Evolutionary conservation across 2,797 vertebrate genomes (phyloP).

Genomic region (Chelon labrosus): DNA sequence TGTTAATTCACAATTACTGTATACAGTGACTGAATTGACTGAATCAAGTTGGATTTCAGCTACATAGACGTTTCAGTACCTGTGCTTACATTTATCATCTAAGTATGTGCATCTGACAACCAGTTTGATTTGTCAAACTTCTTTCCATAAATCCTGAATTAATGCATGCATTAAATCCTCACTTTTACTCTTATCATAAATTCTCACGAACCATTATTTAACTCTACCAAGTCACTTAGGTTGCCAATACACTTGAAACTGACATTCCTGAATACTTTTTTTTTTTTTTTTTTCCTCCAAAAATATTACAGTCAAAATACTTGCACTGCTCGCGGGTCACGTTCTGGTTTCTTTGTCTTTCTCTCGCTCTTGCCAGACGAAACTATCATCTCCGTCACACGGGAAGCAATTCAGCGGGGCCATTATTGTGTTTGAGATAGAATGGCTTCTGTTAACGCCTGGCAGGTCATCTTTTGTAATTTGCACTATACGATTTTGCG

Average conservation of each 20-base stretch:
- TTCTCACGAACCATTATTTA: neutral
- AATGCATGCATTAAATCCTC: too few species aligned
- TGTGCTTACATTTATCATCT: too few species aligned
- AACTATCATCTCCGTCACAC: neutral
- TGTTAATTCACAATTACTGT: too few species aligned
- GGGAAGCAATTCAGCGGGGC: neutral
- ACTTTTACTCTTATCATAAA: too few species aligned
- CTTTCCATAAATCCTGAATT: too few species aligned
- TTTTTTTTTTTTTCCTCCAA: neutral
- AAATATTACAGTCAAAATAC: neutral
- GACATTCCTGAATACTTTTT: slow-evolving; percentile 2
- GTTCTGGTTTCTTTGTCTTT: neutral
- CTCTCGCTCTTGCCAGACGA: neutral
- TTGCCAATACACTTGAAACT: slow-evolving; percentile 2
- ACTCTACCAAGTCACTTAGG: neutral
- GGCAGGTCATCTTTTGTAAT: neutral
- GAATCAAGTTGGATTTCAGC: too few species aligned
- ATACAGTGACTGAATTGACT: too few species aligned
- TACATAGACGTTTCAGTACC: too few species aligned
- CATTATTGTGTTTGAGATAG: neutral
- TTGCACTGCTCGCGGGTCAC: neutral
- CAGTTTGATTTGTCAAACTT: too few species aligned
- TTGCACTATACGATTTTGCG: neutral
- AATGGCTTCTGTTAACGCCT: neutral
- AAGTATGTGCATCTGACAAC: too few species aligned